Evolutionary conservation across 2,888 invertebrate species (phyloP).

Genomic region (Erebia ligea): DNA sequence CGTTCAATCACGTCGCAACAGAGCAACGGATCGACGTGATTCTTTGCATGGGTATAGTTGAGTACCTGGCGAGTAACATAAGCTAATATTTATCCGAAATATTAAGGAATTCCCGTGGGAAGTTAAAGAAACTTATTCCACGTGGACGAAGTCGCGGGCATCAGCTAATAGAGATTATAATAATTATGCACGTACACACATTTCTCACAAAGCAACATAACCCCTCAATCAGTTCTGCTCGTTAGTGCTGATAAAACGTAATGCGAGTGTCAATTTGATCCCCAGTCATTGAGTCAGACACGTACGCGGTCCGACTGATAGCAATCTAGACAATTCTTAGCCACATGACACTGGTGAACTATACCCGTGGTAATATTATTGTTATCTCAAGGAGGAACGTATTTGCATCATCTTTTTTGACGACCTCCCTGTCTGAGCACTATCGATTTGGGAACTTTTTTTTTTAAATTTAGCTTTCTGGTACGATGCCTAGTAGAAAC

Average conservation of each 20-base stretch:
- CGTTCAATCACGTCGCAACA: too few species aligned
- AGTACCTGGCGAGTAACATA: too few species aligned
- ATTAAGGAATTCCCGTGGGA: too few species aligned
- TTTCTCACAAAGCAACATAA: conserved; percentile 1
- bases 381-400: background rate
- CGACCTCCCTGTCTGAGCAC: too few species aligned
- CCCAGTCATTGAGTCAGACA: conserved; percentile 2
- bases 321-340: background rate
- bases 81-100: too few species aligned
- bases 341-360: conserved; percentile 3
- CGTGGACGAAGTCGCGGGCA: background rate
- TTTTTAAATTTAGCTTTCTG: too few species aligned
- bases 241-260: conserved; percentile 11
- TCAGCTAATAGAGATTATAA: background rate
- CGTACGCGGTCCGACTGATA: background rate
- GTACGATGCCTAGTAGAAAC: too few species aligned
- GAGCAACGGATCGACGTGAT: too few species aligned
- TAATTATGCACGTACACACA: background rate
- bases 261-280: conserved; percentile 21
- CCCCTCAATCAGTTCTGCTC: conserved; percentile 1
- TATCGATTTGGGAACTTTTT: too few species aligned
- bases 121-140: too few species aligned
- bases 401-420: too few species aligned
- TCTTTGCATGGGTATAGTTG: too few species aligned
- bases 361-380: conserved; percentile 13